Evolutionary conservation across 2,113 vertebrate genomes (phyloP), one percentile per base, ranked within the genome.

Genomic region (Trinectes maculatus): DNA sequence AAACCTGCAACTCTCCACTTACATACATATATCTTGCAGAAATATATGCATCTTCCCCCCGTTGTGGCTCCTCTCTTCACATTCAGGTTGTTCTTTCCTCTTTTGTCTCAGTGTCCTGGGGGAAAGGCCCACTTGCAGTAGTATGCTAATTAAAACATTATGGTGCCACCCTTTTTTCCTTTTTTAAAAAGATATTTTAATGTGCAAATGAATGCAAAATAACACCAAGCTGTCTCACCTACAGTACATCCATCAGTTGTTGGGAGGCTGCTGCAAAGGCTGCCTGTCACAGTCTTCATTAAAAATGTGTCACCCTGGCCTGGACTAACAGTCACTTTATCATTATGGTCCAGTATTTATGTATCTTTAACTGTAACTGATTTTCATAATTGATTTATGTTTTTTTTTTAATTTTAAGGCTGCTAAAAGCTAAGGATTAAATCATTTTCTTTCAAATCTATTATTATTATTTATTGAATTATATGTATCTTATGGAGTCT

Each of bases 151-250:
- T 28, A 25, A 22, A 55, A 53, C 40, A 56, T 74, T 59, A 58
- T 63, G 74, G 51, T 79, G 53, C 59, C n/a, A 80, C 77, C 39
- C 40, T 48, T 69, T 72, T 55, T 58, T 33, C 18, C 16, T 77
- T 54, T 22, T 21, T 31, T 31, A 31, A 31, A 8, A 22, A 54
- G n/a, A 59, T 64, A 44, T 60, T 82, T 85, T 85, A 66, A 83
- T 68, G 79, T 85, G 79, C 52, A 82, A 82, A 85, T 85, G 52
- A 82, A 76, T 25, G 55, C 49, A 70, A 48, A 60, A 40, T 22
- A 6, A 49, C 60, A 37, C 36, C 73, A 42, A 66, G 34, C 29
- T 12, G 56, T 31, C 40, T 46, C 68, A 81, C 49, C 75, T 85
- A 19, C 49, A 37, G 24, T 6, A 11, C 24, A 33, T 19, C 21